These are phyloP conservation scores for Heterodera filipjevi DNA, from an alignment of 2,888 invertebrate genomes.

Conservation along the genomic window DNA sequence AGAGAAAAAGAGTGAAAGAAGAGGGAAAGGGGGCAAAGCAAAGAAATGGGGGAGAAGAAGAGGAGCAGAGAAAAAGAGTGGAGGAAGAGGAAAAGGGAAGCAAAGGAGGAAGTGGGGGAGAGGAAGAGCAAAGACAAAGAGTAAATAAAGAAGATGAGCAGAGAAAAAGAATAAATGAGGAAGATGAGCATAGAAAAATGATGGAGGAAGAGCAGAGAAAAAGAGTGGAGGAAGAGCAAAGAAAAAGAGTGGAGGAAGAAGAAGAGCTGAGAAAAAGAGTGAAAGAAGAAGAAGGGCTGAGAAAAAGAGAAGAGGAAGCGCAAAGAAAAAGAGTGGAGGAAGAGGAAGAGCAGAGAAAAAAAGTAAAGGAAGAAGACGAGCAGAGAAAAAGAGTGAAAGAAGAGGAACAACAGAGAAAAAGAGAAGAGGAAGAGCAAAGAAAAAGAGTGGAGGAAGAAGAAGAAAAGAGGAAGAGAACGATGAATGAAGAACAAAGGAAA, in stretches of 20 bases:
- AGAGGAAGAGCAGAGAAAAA: not conserved
- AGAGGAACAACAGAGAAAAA: not conserved
- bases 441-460: not conserved
- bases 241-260: not conserved
- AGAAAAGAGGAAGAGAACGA: not conserved
- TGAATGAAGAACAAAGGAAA: not conserved
- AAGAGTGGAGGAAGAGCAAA: not conserved
- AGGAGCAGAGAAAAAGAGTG: not conserved
- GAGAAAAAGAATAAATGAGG: not conserved
- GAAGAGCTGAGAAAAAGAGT: not conserved
- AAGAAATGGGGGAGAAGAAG: not conserved
- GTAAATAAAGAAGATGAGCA: not conserved
- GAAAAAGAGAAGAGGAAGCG: not conserved
- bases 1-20: not conserved
- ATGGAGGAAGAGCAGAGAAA: not conserved
- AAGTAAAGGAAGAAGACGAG: not conserved
- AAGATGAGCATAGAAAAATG: not conserved
- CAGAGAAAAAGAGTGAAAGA: not conserved
- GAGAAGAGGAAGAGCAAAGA: not conserved
- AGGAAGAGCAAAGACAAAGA: not conserved
- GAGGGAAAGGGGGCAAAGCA: not conserved
- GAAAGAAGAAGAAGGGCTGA: not conserved
- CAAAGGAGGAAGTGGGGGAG: not conserved
- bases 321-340: not conserved
- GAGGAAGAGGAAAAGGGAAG: not conserved